Percentiles rank a stretch among this genome's conserved stretches.
Evolutionary conservation across 2,797 vertebrate genomes (phyloP).

Genomic region (Diplodus puntazzo): DNA sequence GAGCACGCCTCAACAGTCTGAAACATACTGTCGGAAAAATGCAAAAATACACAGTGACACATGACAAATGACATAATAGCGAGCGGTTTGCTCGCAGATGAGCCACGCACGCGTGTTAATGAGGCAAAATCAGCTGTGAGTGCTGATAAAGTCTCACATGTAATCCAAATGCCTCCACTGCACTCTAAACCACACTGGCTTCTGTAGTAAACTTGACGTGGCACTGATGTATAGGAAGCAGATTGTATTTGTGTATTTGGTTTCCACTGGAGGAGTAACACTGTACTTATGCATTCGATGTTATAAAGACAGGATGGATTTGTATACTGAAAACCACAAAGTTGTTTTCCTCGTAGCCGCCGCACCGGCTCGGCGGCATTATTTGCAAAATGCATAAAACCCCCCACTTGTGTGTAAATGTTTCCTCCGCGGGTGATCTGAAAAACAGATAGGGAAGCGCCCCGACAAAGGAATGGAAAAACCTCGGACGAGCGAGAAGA

Average conservation of each 20-base stretch:
- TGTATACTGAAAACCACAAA: slow-evolving; percentile 38
- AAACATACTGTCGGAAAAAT: not conserved
- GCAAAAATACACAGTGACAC: not conserved
- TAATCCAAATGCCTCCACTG: slow-evolving; percentile 9
- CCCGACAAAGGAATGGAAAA: slow-evolving; percentile 25
- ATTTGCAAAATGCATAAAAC: slow-evolving; percentile 36
- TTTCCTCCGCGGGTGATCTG: slow-evolving; percentile 31
- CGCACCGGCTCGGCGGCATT: slow-evolving; percentile 14
- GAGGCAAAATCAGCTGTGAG: not conserved
- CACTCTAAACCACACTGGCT: slow-evolving; percentile 8
- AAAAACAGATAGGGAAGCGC: slow-evolving; percentile 38
- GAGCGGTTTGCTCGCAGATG: not conserved
- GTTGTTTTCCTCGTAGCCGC: slow-evolving; percentile 16
- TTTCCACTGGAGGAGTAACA: slow-evolving; percentile 31
- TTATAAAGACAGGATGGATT: slow-evolving; percentile 28
- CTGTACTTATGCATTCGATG: not conserved
- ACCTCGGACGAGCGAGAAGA: slow-evolving; percentile 16
- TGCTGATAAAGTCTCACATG: not conserved
- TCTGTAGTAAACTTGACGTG: slow-evolving; percentile 14
- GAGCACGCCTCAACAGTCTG: not conserved
- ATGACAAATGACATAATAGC: slow-evolving; percentile 2
- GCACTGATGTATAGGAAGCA: slow-evolving; percentile 12
- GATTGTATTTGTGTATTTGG: slow-evolving; percentile 11
- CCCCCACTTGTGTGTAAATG: slow-evolving; percentile 28
- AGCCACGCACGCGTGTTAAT: slow-evolving; percentile 20